phyloP scores from a whole-genome alignment of 2,113 vertebrate species.

The Equus quagga region DNA sequence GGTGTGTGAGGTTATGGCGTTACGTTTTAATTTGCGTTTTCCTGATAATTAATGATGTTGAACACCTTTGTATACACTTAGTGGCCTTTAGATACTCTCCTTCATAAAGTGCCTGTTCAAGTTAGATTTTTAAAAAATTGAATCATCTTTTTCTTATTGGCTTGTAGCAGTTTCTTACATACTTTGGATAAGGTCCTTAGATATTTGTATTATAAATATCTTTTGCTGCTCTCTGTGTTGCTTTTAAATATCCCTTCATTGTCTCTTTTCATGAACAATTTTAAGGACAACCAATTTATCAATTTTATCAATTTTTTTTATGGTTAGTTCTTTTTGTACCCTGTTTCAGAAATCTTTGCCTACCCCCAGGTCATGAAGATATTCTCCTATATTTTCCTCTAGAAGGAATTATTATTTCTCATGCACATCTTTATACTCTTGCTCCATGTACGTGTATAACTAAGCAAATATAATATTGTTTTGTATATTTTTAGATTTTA shows the following conservation, averaged over 20 bases:
- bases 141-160: background rate
- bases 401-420: slow-evolving; percentile 1
- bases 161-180: background rate
- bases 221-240: background rate
- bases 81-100: background rate
- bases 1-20: background rate
- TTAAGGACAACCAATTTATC: background rate
- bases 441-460: background rate
- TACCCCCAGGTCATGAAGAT: background rate
- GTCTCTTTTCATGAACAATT: background rate
- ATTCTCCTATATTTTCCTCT: background rate
- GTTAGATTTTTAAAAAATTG: background rate
- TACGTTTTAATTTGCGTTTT: background rate
- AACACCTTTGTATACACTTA: background rate
- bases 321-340: background rate
- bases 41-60: background rate
- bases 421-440: background rate
- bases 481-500: background rate
- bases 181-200: background rate
- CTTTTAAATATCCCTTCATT: background rate
- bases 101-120: background rate
- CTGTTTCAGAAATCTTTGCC: background rate
- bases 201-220: background rate
- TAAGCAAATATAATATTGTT: background rate
- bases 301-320: background rate